phyloP scores from a whole-genome alignment of 2,888 invertebrate genomes.

The Trachelus stipa region DNA sequence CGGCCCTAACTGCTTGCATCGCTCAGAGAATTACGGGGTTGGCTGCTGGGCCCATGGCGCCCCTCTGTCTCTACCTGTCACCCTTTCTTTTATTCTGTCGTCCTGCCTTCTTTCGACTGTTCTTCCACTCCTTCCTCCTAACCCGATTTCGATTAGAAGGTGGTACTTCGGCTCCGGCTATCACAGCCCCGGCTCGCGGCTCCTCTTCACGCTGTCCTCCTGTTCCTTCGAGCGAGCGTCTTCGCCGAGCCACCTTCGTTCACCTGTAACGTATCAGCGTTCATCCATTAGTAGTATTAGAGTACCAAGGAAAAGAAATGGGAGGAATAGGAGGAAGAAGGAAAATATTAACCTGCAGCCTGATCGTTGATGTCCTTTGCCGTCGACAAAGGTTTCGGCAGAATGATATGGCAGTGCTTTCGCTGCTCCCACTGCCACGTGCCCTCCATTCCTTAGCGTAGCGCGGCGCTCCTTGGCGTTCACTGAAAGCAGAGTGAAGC shows the following conservation, averaged over 20 bases:
- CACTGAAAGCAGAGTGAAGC: conserved; percentile 45
- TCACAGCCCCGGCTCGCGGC: conserved; percentile 53
- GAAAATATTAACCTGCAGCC: conserved; percentile 55
- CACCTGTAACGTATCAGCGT: conserved; percentile 43
- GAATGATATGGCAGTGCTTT: conserved; percentile 65
- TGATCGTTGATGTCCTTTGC: conserved; percentile 60
- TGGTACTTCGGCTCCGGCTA: conserved; percentile 11
- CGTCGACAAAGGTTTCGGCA: conserved; percentile 61
- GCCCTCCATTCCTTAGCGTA: conserved; percentile 64
- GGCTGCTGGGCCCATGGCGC: conserved; percentile 59
- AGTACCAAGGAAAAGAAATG: no score
- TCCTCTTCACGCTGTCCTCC: conserved; percentile 49
- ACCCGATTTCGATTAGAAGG: background rate
- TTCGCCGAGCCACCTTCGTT: conserved; percentile 54
- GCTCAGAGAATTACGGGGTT: conserved; percentile 60
- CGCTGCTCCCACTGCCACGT: conserved; percentile 65
- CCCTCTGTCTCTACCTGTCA: conserved; percentile 26
- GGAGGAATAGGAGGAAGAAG: no score
- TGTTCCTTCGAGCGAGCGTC: conserved; percentile 40
- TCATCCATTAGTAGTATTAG: background rate
- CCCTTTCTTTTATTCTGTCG: conserved; percentile 10
- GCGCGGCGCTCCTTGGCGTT: conserved; percentile 47
- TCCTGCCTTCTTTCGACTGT: conserved; percentile 15
- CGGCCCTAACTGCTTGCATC: conserved; percentile 67
- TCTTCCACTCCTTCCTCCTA: conserved; percentile 22